These are phyloP conservation scores for Muntiacus reevesi DNA, from an alignment of 2,113 vertebrate species.

Conservation along the genomic window DNA sequence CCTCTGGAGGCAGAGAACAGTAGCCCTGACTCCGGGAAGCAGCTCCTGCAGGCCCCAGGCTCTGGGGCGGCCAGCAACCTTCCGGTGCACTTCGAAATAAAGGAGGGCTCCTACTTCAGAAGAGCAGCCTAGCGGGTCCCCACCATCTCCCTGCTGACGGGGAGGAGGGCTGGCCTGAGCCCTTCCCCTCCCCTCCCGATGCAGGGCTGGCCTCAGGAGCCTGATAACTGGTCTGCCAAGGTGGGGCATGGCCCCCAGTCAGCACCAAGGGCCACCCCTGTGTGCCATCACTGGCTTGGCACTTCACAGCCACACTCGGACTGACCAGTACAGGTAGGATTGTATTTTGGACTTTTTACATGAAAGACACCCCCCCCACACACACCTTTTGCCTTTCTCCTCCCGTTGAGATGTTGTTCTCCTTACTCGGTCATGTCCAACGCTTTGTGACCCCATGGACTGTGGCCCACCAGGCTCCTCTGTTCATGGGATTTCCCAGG, in stretches of 20 bases:
- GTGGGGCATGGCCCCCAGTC: neutral
- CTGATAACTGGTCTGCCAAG: neutral
- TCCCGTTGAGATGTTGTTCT: neutral
- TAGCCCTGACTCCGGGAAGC: conserved; percentile 83
- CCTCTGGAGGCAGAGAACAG: conserved; percentile 69
- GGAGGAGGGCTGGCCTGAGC: neutral
- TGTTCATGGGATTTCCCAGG: neutral
- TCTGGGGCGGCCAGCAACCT: conserved; percentile 72
- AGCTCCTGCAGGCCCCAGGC: conserved; percentile 90
- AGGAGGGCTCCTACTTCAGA: conserved; percentile 82
- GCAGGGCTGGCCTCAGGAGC: neutral
- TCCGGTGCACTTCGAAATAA: conserved; percentile 85
- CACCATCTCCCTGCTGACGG: neutral
- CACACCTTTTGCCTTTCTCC: neutral
- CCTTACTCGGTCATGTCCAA: neutral
- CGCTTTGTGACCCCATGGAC: neutral
- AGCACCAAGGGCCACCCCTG: neutral
- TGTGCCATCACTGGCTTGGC: neutral
- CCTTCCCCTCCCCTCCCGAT: neutral
- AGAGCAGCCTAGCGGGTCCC: neutral
- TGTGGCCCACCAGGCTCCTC: neutral
- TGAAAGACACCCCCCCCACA: neutral
- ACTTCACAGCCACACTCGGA: conserved; percentile 51
- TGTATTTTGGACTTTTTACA: conserved; percentile 82
- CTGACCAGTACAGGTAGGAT: conserved; percentile 65